Conservation (phyloP, 2,113 vertebrate genomes). For the Pampusana beccarii region DNA sequence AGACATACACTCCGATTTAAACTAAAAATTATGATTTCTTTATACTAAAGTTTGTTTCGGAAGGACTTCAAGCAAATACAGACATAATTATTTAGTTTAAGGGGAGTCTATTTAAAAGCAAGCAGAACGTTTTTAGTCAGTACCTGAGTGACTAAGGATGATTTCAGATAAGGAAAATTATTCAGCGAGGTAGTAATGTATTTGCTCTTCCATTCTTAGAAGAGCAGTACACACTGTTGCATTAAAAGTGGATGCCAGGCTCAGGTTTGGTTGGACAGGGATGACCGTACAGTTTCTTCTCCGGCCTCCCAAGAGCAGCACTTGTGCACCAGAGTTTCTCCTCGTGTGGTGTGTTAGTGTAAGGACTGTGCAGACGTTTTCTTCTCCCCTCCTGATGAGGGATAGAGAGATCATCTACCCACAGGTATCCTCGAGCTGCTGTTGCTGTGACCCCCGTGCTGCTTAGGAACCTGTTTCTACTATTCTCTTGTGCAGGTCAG, state of each 20-base stretch:
- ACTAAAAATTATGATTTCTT: neutral
- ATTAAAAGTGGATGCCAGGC: neutral
- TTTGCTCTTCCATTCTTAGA: neutral
- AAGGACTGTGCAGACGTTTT: neutral
- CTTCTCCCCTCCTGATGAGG: neutral
- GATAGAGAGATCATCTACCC: neutral
- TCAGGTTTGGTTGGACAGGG: neutral
- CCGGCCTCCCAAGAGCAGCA: neutral
- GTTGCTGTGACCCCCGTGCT: neutral
- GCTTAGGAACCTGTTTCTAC: neutral
- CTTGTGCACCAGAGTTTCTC: accelerated
- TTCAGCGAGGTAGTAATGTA: neutral
- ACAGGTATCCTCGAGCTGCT: neutral
- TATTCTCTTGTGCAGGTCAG: neutral
- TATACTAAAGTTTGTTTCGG: neutral
- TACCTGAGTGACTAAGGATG: neutral
- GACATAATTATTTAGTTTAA: neutral
- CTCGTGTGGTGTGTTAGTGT: accelerated
- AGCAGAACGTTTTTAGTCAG: neutral
- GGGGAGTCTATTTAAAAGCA: neutral
- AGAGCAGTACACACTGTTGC: neutral
- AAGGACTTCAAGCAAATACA: neutral
- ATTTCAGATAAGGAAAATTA: neutral
- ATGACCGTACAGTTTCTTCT: neutral
- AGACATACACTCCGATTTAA: neutral